A percentile compares a stretch with the other conserved stretches of the same genome.
Evolutionary conservation across 2,113 vertebrate species (phyloP).

Genomic region (Castor canadensis): DNA sequence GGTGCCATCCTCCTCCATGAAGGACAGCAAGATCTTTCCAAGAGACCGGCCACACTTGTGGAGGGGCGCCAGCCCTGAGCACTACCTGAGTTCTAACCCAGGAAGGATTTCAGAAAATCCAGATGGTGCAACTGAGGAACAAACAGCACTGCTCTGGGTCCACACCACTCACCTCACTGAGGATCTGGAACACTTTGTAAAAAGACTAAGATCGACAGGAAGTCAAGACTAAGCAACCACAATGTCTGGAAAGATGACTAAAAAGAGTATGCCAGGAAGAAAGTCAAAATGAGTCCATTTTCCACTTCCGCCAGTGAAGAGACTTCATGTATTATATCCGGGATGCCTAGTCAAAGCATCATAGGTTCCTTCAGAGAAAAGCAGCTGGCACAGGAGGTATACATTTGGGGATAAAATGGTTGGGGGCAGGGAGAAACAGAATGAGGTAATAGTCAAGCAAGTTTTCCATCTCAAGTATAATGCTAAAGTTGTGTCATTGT

Average conservation of each 20-base stretch:
- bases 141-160: slow-evolving; percentile 86
- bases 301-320: slow-evolving; percentile 93
- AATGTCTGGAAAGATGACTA: slow-evolving; percentile 87
- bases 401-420: slow-evolving; percentile 86
- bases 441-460: slow-evolving; percentile 76
- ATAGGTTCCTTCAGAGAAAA: slow-evolving; percentile 93
- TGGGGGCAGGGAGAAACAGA: slow-evolving; percentile 69
- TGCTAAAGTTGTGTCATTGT: background rate
- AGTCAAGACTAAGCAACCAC: slow-evolving; percentile 89
- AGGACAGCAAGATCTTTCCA: slow-evolving; percentile 86
- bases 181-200: slow-evolving; percentile 91
- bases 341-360: slow-evolving; percentile 85
- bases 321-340: slow-evolving; percentile 91
- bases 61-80: slow-evolving; percentile 89
- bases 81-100: slow-evolving; percentile 89
- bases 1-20: slow-evolving; percentile 89
- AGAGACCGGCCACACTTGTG: slow-evolving; percentile 85
- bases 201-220: slow-evolving; percentile 90
- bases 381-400: slow-evolving; percentile 89
- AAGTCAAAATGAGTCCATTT: slow-evolving; percentile 87
- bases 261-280: slow-evolving; percentile 90
- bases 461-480: background rate
- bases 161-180: slow-evolving; percentile 88
- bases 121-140: slow-evolving; percentile 90
- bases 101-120: slow-evolving; percentile 93